Evolutionary conservation across 1,140 invertebrate genomes (phyloP).

Genomic region (Drosophila nikananu): DNA sequence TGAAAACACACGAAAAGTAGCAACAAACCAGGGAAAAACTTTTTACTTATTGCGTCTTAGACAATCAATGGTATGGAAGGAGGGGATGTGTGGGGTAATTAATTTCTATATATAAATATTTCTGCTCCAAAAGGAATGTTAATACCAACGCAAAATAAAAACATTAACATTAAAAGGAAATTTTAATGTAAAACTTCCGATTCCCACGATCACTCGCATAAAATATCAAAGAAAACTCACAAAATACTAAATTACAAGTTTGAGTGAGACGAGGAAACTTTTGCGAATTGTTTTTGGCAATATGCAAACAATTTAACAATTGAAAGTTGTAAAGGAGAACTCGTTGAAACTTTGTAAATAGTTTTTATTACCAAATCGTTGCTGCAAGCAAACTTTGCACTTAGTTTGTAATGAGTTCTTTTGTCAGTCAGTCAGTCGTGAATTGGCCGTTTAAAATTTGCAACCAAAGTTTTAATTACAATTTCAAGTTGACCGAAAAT

Average conservation of each 20-base stretch:
- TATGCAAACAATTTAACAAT: conserved; percentile 17
- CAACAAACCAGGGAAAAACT: conserved; percentile 26
- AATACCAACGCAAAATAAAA: not conserved
- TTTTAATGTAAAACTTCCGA: not conserved
- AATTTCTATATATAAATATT: conserved; percentile 31
- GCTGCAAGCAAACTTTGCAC: conserved; percentile 7
- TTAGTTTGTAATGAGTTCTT: conserved; percentile 5
- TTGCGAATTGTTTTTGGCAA: conserved; percentile 5
- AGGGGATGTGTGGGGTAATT: conserved; percentile 16
- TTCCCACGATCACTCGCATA: not conserved
- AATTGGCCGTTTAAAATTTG: conserved; percentile 2
- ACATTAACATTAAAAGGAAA: not conserved
- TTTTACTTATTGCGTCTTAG: conserved; percentile 55
- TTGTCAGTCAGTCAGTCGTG: not conserved
- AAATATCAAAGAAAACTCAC: conserved; percentile 3
- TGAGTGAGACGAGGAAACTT: not conserved
- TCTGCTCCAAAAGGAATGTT: not conserved
- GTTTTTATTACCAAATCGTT: conserved; percentile 15
- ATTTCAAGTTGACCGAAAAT: not conserved
- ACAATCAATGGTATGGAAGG: conserved; percentile 24
- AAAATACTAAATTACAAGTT: not conserved
- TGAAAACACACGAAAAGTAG: conserved; percentile 18
- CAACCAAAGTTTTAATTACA: conserved; percentile 5
- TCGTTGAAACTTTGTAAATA: conserved; percentile 11
- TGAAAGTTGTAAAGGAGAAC: conserved; percentile 6